Conservation (phyloP, 2,888 invertebrate genomes). For the Ormyrus rosae region DNA sequence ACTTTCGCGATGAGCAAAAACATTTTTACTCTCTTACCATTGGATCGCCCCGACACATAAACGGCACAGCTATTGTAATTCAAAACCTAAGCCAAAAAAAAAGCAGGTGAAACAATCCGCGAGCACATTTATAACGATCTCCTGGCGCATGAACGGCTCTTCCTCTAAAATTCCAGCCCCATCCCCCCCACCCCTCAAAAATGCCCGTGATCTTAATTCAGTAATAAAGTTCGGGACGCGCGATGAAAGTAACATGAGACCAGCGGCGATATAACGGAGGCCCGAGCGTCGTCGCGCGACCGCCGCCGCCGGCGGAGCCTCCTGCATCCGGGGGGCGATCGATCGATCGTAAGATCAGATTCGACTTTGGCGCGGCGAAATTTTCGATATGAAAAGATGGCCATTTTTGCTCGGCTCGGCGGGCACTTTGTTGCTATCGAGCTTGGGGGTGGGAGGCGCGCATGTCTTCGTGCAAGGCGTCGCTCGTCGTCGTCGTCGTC, state of each 20-base stretch:
- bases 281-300: neutral
- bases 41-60: too few species aligned
- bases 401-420: slow-evolving; percentile 1
- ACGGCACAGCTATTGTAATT: too few species aligned
- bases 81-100: too few species aligned
- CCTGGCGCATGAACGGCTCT: slow-evolving; percentile 10
- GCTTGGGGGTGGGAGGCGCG: neutral
- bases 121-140: slow-evolving; percentile 38
- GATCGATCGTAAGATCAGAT: slow-evolving; percentile 54
- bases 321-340: slow-evolving; percentile 5
- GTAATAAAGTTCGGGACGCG: slow-evolving; percentile 48
- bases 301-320: neutral
- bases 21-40: too few species aligned
- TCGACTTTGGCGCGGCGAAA: slow-evolving; percentile 39
- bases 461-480: too few species aligned
- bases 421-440: slow-evolving; percentile 36
- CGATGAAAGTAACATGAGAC: slow-evolving; percentile 52
- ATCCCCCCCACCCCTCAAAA: slow-evolving; percentile 33
- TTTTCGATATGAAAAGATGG: slow-evolving; percentile 58
- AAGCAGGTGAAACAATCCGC: neutral
- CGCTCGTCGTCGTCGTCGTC: too few species aligned
- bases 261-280: neutral
- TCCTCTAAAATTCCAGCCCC: neutral
- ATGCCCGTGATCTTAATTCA: slow-evolving; percentile 47
- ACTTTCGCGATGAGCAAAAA: too few species aligned